These are phyloP conservation scores for Ennomos fuscantarius DNA, from an alignment of 2,888 invertebrate species.

Conservation along the genomic window DNA sequence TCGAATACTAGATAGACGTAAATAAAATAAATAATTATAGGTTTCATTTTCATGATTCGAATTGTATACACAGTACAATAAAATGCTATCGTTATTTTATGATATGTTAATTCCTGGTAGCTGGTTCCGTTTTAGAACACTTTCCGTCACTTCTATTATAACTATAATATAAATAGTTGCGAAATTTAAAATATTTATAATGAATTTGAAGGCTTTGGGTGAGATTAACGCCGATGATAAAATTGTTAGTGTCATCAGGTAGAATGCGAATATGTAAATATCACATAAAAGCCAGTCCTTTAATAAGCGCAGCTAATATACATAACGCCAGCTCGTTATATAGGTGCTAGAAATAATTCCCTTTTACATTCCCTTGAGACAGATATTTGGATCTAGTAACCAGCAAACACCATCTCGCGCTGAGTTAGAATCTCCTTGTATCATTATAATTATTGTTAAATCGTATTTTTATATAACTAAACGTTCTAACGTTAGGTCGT, in stretches of 20 bases:
- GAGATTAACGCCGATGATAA: too few relatives aligned
- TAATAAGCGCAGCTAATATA: constrained; percentile 13
- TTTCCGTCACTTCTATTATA: constrained; percentile 5
- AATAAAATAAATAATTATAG: constrained; percentile 4
- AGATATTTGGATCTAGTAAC: constrained; percentile 1
- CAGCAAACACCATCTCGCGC: background rate
- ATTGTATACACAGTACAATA: background rate
- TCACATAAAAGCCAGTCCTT: too few relatives aligned
- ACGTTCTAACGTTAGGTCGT: constrained; percentile 24
- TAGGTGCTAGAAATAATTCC: constrained; percentile 22
- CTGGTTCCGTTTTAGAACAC: background rate
- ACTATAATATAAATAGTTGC: too few relatives aligned
- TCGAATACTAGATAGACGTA: constrained; percentile 11
- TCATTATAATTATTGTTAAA: constrained; percentile 14
- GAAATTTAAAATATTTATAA: too few relatives aligned
- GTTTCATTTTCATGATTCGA: background rate
- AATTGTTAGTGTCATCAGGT: too few relatives aligned
- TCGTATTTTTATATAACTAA: constrained; percentile 28
- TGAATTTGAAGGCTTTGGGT: too few relatives aligned
- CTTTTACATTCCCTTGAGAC: constrained; percentile 24
- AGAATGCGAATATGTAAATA: too few relatives aligned
- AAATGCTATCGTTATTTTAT: background rate
- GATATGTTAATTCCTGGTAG: too few relatives aligned
- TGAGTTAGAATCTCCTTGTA: constrained; percentile 20
- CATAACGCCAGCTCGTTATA: constrained; percentile 4